Percentiles rank a stretch among this genome's conserved stretches.
Evolutionary conservation across 2,888 invertebrate genomes (phyloP).

Genomic region (Morpho helenor): DNA sequence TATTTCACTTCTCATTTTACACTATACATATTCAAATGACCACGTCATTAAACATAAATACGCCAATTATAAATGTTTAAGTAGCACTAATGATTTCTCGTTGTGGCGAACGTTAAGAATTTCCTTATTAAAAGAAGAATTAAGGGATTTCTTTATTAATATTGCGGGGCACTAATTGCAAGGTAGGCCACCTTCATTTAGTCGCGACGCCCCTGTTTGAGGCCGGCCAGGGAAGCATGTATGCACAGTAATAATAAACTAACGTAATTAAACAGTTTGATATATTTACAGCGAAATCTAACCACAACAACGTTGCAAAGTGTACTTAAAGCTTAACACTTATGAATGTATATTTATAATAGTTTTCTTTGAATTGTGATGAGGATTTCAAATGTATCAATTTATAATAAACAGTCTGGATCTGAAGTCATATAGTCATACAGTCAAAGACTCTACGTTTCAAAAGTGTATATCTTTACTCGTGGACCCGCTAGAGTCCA

Average conservation of each 20-base stretch:
- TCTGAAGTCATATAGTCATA: too few relatives aligned
- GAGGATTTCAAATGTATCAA: too few relatives aligned
- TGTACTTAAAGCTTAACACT: too few relatives aligned
- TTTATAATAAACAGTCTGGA: too few relatives aligned
- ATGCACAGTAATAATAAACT: slow-evolving; percentile 19
- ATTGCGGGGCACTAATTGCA: slow-evolving; percentile 56
- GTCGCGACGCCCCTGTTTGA: slow-evolving; percentile 41
- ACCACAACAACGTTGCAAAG: too few relatives aligned
- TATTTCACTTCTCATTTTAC: slow-evolving; percentile 22
- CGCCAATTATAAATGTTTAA: slow-evolving; percentile 28
- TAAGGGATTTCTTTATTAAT: slow-evolving; percentile 62
- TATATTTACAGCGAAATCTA: too few relatives aligned
- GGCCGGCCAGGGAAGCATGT: slow-evolving; percentile 40
- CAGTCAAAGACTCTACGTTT: too few relatives aligned
- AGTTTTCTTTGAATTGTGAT: too few relatives aligned
- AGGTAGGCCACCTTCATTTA: slow-evolving; percentile 51
- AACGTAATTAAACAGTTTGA: slow-evolving; percentile 19
- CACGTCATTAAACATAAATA: slow-evolving; percentile 12
- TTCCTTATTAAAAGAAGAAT: slow-evolving; percentile 51
- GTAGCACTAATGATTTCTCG: slow-evolving; percentile 30
- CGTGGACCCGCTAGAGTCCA: too few relatives aligned
- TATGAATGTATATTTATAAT: too few relatives aligned
- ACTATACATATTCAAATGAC: slow-evolving; percentile 9
- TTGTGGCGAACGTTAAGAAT: slow-evolving; percentile 38
- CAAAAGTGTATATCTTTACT: too few relatives aligned